Conservation (phyloP, 2,888 invertebrate genomes). For the Antheraea assamensis region DNA sequence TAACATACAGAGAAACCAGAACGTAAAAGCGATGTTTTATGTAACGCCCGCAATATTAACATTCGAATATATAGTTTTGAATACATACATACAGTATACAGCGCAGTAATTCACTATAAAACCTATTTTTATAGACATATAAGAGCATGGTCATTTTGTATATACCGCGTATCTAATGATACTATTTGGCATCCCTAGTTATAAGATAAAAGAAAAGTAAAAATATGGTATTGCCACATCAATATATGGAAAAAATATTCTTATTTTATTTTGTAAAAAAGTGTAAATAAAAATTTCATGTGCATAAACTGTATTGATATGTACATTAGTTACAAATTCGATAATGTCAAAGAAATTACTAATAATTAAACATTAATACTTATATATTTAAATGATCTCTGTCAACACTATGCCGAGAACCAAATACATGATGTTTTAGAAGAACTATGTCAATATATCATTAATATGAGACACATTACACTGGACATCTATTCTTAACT, state of each 20-base stretch:
- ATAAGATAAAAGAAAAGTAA: no score
- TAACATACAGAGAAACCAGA: neutral
- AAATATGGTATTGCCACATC: neutral
- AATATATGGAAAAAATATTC: neutral
- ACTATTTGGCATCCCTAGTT: no score
- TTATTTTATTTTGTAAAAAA: neutral
- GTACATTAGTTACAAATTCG: neutral
- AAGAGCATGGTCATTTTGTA: no score
- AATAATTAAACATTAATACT: neutral
- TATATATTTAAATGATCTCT: neutral
- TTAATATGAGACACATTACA: neutral
- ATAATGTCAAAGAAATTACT: neutral
- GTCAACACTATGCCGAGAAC: neutral
- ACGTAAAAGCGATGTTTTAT: neutral
- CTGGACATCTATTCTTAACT: neutral
- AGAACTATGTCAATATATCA: neutral
- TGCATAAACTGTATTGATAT: neutral
- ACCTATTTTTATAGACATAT: no score
- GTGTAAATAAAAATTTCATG: neutral
- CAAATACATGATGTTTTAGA: neutral
- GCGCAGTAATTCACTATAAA: no score
- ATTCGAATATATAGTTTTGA: neutral
- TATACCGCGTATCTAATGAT: no score
- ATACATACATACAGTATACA: neutral
- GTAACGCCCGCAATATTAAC: neutral